phyloP scores from a whole-genome alignment of 1,140 invertebrate species.

The Brachionus sp. region DNA sequence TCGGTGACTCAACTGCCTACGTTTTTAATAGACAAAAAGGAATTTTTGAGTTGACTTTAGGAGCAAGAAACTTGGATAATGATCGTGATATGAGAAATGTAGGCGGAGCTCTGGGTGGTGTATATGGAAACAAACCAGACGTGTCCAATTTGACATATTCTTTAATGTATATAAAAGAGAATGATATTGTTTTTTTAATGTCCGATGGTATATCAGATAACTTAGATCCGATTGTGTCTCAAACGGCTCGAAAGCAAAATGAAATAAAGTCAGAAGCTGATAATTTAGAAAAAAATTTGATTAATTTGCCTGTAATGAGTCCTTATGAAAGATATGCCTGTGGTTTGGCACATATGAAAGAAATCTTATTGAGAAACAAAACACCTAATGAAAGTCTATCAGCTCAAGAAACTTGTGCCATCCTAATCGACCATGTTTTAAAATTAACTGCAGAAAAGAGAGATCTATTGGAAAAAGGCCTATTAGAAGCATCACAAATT shows the following conservation, averaged over 20 bases:
- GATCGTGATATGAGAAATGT: constrained; percentile 88
- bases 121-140: constrained; percentile 81
- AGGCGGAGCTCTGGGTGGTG: constrained; percentile 80
- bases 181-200: constrained; percentile 82
- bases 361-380: constrained; percentile 49
- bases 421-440: constrained; percentile 57
- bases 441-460: constrained; percentile 56
- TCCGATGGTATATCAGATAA: constrained; percentile 89
- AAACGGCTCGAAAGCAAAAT: constrained; percentile 32
- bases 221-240: constrained; percentile 76
- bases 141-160: constrained; percentile 83
- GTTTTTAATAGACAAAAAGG: constrained; percentile 75
- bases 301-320: constrained; percentile 55
- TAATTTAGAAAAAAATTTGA: background rate
- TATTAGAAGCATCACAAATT: background rate
- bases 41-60: constrained; percentile 70
- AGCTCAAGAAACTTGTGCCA: constrained; percentile 58
- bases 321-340: constrained; percentile 58
- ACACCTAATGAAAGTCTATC: constrained; percentile 57
- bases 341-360: constrained; percentile 58
- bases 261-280: background rate
- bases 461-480: constrained; percentile 50
- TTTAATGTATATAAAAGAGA: constrained; percentile 75
- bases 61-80: constrained; percentile 80
- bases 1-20: constrained; percentile 82